Evolutionary conservation across 2,888 invertebrate species (phyloP).

Genomic region (Papilio demoleus): DNA sequence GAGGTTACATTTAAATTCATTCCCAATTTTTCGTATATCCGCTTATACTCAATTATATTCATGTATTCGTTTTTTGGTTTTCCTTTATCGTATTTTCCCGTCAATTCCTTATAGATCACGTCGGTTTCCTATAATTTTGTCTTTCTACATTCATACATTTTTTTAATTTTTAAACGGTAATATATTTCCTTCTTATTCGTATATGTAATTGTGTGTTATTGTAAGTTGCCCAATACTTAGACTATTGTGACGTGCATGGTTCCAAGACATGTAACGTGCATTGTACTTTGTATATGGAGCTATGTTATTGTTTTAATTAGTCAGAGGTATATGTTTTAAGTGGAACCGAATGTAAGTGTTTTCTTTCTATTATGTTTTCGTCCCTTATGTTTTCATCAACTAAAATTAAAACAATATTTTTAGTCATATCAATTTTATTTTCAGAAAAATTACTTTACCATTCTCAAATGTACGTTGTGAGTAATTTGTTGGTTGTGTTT

Average conservation of each 20-base stretch:
- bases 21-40: not conserved
- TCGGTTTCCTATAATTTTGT: not conserved
- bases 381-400: not conserved
- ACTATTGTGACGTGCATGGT: slow-evolving; percentile 29
- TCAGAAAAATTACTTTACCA: not conserved
- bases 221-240: slow-evolving; percentile 27
- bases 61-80: not conserved
- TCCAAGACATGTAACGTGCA: slow-evolving; percentile 17
- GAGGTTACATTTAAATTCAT: not conserved
- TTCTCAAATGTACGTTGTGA: not conserved
- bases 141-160: not conserved
- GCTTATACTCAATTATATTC: not conserved
- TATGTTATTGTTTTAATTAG: not conserved
- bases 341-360: no score
- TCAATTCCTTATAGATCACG: no score
- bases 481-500: not conserved
- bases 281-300: slow-evolving; percentile 30
- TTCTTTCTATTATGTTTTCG: not conserved
- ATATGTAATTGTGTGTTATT: slow-evolving; percentile 16
- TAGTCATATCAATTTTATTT: not conserved
- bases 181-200: slow-evolving; percentile 31
- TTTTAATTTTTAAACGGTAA: slow-evolving; percentile 22
- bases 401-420: no score
- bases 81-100: not conserved
- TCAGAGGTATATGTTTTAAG: not conserved